These are phyloP conservation scores for Euschistus heros DNA, from an alignment of 1,140 invertebrate species.

Conservation along the genomic window DNA sequence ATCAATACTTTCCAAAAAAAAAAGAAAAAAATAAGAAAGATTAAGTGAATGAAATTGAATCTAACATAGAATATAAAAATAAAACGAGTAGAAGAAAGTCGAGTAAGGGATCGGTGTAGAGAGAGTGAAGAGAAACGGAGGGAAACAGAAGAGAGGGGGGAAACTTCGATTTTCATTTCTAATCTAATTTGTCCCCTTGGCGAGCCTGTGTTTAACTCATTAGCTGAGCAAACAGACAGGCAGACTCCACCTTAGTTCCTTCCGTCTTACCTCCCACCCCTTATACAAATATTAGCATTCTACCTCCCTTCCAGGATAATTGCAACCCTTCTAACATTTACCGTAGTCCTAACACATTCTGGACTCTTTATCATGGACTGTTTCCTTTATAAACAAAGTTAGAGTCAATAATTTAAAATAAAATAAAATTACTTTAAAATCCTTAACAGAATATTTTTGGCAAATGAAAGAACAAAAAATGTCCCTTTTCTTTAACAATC, in stretches of 20 bases:
- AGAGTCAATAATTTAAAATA: no score
- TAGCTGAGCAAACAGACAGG: slow-evolving; percentile 11
- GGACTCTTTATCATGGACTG: no score
- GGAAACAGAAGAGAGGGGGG: not conserved
- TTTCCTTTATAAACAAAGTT: no score
- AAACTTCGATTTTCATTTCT: slow-evolving; percentile 19
- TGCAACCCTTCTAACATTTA: slow-evolving; percentile 17
- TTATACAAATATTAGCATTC: slow-evolving; percentile 15
- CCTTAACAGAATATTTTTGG: no score
- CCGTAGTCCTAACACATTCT: not conserved
- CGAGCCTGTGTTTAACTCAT: slow-evolving; percentile 19
- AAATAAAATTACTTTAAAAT: no score
- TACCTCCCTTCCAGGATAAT: slow-evolving; percentile 12
- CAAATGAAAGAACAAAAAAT: no score
- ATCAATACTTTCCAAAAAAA: no score
- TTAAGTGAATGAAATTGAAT: no score
- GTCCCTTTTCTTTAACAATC: no score
- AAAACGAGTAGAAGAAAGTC: not conserved
- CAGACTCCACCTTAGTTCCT: not conserved
- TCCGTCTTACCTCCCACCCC: not conserved
- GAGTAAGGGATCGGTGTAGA: not conserved
- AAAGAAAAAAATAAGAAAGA: no score
- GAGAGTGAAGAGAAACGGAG: slow-evolving; percentile 2
- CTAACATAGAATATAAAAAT: no score
- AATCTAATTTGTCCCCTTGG: slow-evolving; percentile 19